Evolutionary conservation across 2,888 invertebrate genomes (phyloP), one percentile per base, ranked within the genome.

Genomic region (Endomychus coccineus): DNA sequence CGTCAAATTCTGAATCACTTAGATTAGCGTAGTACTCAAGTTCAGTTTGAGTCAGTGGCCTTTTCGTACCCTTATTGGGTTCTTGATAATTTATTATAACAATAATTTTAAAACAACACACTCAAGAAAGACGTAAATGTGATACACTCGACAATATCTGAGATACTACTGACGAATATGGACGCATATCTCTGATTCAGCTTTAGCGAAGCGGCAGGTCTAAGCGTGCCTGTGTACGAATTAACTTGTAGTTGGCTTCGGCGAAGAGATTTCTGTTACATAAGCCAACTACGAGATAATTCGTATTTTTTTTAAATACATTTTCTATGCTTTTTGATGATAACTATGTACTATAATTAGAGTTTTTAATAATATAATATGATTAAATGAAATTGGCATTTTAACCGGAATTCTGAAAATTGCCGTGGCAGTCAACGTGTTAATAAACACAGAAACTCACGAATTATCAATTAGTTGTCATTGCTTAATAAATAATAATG

Each of bases 231-330:
- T 46, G 41, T 31, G 28, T 42, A 40, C 39, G 41, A 45, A 41
- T 44, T 33, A 40, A 41, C 46, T 48, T 31, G 36, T 48, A 42
- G 40, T 44, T 48, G 39, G 39, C 44, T 40, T 46, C 42, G 37
- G 34, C 35, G 39, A 42, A 44, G 35, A 48, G 42, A 36, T 46
- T 43, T 44, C 39, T 44, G 30, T 44, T 46, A 35, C 45, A 40
- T 27, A 46, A 38, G 43, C 46, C 48, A 46, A 47, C 43, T 40
- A 45, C 41, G 35, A 48, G 44, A 42, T 44, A 44, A 47, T 44
- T 44, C 40, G 39, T 41, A 44, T n/a, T n/a, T n/a, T n/a, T n/a
- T n/a, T n/a, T n/a, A n/a, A n/a, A n/a, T n/a, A n/a, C n/a, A n/a
- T n/a, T n/a, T n/a, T n/a, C n/a, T n/a, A n/a, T n/a, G n/a, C n/a